Evolutionary conservation across 2,888 invertebrate species (phyloP).

Genomic region (Furcula furcula): DNA sequence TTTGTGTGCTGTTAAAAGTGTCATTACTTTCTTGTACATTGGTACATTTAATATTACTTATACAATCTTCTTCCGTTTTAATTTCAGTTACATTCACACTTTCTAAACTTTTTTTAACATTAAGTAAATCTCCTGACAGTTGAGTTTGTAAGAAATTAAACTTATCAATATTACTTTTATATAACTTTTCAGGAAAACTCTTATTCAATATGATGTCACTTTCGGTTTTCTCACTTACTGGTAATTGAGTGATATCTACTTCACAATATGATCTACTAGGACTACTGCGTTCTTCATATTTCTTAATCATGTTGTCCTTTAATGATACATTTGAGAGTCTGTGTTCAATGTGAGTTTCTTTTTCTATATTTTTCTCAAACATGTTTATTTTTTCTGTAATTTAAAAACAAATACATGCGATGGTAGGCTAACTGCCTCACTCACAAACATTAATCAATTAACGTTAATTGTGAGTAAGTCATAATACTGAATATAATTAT

Average conservation of each 20-base stretch:
- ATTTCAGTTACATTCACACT: slow-evolving; percentile 30
- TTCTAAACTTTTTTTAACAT: slow-evolving; percentile 36
- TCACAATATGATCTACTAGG: slow-evolving; percentile 38
- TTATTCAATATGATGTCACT: slow-evolving; percentile 25
- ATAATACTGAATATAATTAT: no score
- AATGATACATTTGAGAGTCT: slow-evolving; percentile 61
- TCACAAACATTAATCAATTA: no score
- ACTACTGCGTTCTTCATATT: slow-evolving; percentile 47
- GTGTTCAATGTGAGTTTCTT: slow-evolving; percentile 49
- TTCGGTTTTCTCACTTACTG: slow-evolving; percentile 22
- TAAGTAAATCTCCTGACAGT: slow-evolving; percentile 44
- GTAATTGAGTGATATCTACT: slow-evolving; percentile 32
- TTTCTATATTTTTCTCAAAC: slow-evolving; percentile 70
- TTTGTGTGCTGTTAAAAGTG: slow-evolving; percentile 23
- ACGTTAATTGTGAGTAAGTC: no score
- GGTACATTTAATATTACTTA: slow-evolving; percentile 20
- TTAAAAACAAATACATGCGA: slow-evolving; percentile 2
- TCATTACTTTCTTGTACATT: slow-evolving; percentile 23
- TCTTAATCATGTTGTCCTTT: slow-evolving; percentile 56
- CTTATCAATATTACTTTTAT: slow-evolving; percentile 67
- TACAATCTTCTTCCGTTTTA: slow-evolving; percentile 37
- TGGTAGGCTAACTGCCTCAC: no score
- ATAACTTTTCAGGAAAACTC: slow-evolving; percentile 51
- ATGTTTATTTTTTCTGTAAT: slow-evolving; percentile 73
- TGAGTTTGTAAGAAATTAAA: slow-evolving; percentile 73